Percentiles rank a stretch among this genome's conserved stretches.
Conservation (phyloP, 2,113 vertebrate species). For the Burhinus oedicnemus region DNA sequence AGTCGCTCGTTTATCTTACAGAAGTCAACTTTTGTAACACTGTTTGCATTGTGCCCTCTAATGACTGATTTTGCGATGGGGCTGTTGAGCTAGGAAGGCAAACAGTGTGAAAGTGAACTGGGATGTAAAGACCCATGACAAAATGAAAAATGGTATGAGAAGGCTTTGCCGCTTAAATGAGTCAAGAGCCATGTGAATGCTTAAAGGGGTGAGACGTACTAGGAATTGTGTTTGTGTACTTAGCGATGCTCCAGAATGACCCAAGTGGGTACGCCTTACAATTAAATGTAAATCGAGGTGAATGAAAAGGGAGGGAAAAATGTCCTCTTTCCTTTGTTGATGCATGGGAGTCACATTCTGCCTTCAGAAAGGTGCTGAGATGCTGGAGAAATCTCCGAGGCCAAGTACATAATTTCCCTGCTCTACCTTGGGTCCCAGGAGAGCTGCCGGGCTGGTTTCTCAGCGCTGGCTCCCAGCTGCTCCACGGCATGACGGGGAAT, state of each 20-base stretch:
- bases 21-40: slow-evolving; percentile 76
- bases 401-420: not conserved
- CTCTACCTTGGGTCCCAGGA: not conserved
- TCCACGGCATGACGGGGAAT: not conserved
- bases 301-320: slow-evolving; percentile 23
- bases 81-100: slow-evolving; percentile 64
- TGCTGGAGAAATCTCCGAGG: not conserved
- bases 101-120: slow-evolving; percentile 63
- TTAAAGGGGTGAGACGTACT: slow-evolving; percentile 14
- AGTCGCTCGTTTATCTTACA: slow-evolving; percentile 76
- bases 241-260: slow-evolving; percentile 44
- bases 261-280: slow-evolving; percentile 12
- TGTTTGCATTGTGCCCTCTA: slow-evolving; percentile 69
- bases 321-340: not conserved
- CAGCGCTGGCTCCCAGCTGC: not conserved
- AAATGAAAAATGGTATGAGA: slow-evolving; percentile 71
- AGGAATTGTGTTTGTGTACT: slow-evolving; percentile 70
- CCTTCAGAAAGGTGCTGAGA: not conserved
- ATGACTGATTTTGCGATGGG: slow-evolving; percentile 56
- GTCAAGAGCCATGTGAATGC: slow-evolving; percentile 43
- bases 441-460: not conserved
- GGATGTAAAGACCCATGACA: slow-evolving; percentile 58
- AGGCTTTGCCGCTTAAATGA: slow-evolving; percentile 58
- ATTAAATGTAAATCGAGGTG: not conserved
- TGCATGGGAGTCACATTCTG: not conserved